Percentiles rank a stretch among this genome's conserved stretches.
These are phyloP conservation scores for Acanthoscelides obtectus DNA, from an alignment of 2,888 invertebrate species.

Conservation along the genomic window DNA sequence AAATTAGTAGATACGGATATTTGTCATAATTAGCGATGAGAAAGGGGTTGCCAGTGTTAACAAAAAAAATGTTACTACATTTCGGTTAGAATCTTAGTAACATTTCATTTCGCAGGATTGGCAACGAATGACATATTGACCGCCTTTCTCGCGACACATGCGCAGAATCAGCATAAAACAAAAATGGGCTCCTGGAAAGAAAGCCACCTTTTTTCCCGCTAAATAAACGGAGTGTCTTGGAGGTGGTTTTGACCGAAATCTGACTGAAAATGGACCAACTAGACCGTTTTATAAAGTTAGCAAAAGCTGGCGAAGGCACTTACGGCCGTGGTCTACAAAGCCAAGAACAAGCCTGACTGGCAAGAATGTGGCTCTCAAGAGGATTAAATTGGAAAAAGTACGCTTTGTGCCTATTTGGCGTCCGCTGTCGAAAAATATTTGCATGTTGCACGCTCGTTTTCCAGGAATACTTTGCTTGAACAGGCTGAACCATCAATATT, in stretches of 20 bases:
- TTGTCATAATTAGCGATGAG: too few species aligned
- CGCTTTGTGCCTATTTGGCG: constrained; percentile 45
- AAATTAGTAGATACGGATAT: too few species aligned
- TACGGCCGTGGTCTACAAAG: constrained; percentile 98
- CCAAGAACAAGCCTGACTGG: constrained; percentile 78
- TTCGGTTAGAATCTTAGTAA: too few species aligned
- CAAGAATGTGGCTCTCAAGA: constrained; percentile 90
- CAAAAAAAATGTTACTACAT: too few species aligned
- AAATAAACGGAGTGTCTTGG: constrained; percentile 23
- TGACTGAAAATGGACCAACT: constrained; percentile 47
- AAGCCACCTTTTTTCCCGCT: constrained; percentile 40
- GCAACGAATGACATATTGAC: constrained; percentile 10
- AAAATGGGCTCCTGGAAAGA: constrained; percentile 36
- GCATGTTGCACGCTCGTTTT: background rate
- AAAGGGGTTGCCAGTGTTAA: too few species aligned
- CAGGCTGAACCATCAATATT: background rate
- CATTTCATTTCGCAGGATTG: background rate
- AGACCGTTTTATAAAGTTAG: constrained; percentile 82
- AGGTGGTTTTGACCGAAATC: constrained; percentile 9
- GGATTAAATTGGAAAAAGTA: constrained; percentile 94
- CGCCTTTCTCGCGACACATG: constrained; percentile 21
- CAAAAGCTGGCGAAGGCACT: constrained; percentile 96
- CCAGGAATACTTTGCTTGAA: background rate
- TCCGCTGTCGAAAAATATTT: background rate
- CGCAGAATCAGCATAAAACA: constrained; percentile 35